Percentiles rank a stretch among this genome's conserved stretches.
Conservation (phyloP, 64 coral and sea anemone genomes). For the Actinia equina region DNA sequence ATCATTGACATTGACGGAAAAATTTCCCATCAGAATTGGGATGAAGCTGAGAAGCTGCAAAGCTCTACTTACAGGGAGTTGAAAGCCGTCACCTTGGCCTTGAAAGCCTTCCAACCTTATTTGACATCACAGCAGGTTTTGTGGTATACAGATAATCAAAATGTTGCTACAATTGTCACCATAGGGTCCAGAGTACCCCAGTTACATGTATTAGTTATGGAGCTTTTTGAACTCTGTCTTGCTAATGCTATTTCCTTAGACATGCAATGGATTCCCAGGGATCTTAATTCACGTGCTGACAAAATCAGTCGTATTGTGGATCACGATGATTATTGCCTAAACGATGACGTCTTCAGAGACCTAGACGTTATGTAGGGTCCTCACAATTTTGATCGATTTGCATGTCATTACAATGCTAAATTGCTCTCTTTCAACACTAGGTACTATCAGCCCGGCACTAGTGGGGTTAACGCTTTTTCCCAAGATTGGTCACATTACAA, state of each 20-base stretch:
- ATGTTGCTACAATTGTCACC: conserved; percentile 39
- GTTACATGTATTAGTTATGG: conserved; percentile 20
- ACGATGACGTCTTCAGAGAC: background rate
- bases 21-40: conserved; percentile 28
- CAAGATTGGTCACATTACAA: conserved; percentile 46
- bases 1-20: background rate
- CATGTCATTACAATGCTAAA: conserved; percentile 54
- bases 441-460: conserved; percentile 21
- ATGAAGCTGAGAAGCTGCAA: conserved; percentile 10
- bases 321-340: conserved; percentile 27
- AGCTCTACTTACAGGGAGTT: conserved; percentile 39
- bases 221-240: conserved; percentile 16
- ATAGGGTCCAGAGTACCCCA: conserved; percentile 1
- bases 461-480: conserved; percentile 26
- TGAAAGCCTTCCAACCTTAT: conserved; percentile 28
- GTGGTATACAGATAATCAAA: conserved; percentile 34
- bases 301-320: conserved; percentile 19
- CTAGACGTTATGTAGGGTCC: conserved; percentile 19
- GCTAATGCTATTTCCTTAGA: conserved; percentile 26
- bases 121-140: background rate
- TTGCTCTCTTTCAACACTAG: conserved; percentile 29
- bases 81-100: conserved; percentile 5
- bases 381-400: conserved; percentile 31
- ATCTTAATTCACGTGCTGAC: background rate
- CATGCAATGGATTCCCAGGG: conserved; percentile 25